Percentiles rank a stretch among this genome's conserved stretches.
Conservation (phyloP, 2,797 vertebrate species). For the Decapterus maruadsi region DNA sequence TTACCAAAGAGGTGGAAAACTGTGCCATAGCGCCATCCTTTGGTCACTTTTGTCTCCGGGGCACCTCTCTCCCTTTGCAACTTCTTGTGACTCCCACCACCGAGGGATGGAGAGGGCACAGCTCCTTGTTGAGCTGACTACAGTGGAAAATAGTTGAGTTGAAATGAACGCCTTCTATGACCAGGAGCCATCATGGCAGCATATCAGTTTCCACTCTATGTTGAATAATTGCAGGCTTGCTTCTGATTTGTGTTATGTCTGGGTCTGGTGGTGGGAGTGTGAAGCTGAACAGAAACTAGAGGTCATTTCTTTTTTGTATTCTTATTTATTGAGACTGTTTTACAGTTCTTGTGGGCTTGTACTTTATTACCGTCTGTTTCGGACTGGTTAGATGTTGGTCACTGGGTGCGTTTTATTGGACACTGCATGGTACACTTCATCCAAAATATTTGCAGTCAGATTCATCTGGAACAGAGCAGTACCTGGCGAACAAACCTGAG, state of each 20-base stretch:
- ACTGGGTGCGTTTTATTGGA: conserved; percentile 61
- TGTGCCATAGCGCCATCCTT: conserved; percentile 69
- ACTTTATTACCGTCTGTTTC: conserved; percentile 66
- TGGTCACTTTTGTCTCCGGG: conserved; percentile 37
- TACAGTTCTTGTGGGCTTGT: conserved; percentile 64
- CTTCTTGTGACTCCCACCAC: conserved; percentile 15
- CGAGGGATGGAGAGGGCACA: conserved; percentile 53
- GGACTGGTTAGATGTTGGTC: conserved; percentile 54
- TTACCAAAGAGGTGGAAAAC: neutral
- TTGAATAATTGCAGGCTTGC: conserved; percentile 69
- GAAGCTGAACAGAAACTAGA: conserved; percentile 57
- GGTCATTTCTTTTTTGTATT: conserved; percentile 64
- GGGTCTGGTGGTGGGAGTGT: conserved; percentile 48
- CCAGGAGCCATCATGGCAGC: conserved; percentile 60
- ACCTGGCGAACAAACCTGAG: conserved; percentile 15
- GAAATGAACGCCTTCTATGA: conserved; percentile 58
- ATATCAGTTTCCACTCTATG: conserved; percentile 75
- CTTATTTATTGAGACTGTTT: conserved; percentile 62
- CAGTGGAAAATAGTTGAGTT: conserved; percentile 70
- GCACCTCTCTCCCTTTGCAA: neutral
- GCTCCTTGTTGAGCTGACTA: conserved; percentile 62
- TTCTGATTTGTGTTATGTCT: conserved; percentile 58
- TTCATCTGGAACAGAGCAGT: conserved; percentile 17
- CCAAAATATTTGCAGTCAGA: conserved; percentile 29
- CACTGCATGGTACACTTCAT: conserved; percentile 24